Percentiles rank a stretch among this genome's conserved stretches.
Conservation (phyloP, 2,113 vertebrate species). For the Camelus bactrianus region DNA sequence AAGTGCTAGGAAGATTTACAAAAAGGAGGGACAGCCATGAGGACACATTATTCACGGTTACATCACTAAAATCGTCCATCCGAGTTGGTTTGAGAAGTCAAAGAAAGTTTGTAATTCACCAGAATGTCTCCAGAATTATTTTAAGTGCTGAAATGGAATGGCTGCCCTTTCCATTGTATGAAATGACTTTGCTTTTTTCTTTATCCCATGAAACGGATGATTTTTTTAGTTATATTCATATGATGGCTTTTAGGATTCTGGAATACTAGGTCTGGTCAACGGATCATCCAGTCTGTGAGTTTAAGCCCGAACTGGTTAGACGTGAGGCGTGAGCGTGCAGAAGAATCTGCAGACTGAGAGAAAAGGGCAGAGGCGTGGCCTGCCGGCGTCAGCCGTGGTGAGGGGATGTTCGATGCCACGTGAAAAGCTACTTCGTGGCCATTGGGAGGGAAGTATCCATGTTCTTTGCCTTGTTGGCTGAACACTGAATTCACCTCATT, state of each 20-base stretch:
- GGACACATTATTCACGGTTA: not conserved
- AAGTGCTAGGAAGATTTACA: not conserved
- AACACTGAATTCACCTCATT: not conserved
- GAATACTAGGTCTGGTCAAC: not conserved
- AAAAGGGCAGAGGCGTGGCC: too few relatives aligned
- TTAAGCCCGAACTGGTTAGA: not conserved
- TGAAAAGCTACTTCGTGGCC: not conserved
- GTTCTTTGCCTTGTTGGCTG: not conserved
- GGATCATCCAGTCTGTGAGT: not conserved
- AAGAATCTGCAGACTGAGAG: not conserved
- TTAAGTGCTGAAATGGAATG: not conserved
- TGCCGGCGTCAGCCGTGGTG: too few relatives aligned
- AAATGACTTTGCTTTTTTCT: not conserved
- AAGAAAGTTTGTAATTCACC: not conserved
- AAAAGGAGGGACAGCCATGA: not conserved
- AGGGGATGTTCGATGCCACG: not conserved
- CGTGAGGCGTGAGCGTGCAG: not conserved
- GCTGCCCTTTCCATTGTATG: not conserved
- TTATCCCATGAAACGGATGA: not conserved
- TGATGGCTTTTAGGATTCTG: not conserved
- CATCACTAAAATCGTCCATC: not conserved
- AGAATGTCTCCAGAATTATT: not conserved
- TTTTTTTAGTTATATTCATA: not conserved
- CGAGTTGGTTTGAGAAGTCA: not conserved
- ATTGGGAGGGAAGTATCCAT: not conserved